A percentile compares a stretch with the other conserved stretches of the same genome.
Evolutionary conservation across 2,888 invertebrate species (phyloP).

Genomic region (Nemurella pictetii): DNA sequence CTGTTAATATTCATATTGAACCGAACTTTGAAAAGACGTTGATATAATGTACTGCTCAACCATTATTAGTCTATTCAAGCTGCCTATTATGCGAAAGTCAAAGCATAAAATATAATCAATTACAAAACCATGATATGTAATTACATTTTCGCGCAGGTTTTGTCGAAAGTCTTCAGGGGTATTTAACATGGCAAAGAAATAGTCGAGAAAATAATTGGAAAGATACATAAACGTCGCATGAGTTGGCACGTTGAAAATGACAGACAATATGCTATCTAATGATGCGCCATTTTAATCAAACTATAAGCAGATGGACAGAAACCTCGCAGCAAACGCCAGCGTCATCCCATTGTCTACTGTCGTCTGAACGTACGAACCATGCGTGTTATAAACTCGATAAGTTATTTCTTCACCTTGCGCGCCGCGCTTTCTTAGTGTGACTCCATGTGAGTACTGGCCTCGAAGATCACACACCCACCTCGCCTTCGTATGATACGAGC

Average conservation of each 20-base stretch:
- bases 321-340: too few species aligned
- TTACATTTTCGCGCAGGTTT: background rate
- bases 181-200: too few species aligned
- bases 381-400: background rate
- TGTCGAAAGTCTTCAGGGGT: background rate
- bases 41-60: background rate
- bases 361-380: background rate
- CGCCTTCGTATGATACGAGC: background rate
- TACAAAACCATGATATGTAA: background rate
- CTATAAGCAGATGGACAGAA: too few species aligned
- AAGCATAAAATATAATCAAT: background rate
- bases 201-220: too few species aligned
- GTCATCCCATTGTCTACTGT: background rate
- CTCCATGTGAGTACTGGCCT: background rate
- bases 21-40: background rate
- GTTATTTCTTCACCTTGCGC: background rate
- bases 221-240: too few species aligned
- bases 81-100: background rate
- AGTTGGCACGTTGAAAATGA: too few species aligned
- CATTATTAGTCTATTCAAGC: background rate
- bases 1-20: background rate
- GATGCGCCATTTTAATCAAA: too few species aligned
- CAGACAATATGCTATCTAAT: too few species aligned
- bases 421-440: background rate
- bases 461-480: background rate